Evolutionary conservation across 2,888 invertebrate genomes (phyloP).

Genomic region (Leptinotarsa juncta): DNA sequence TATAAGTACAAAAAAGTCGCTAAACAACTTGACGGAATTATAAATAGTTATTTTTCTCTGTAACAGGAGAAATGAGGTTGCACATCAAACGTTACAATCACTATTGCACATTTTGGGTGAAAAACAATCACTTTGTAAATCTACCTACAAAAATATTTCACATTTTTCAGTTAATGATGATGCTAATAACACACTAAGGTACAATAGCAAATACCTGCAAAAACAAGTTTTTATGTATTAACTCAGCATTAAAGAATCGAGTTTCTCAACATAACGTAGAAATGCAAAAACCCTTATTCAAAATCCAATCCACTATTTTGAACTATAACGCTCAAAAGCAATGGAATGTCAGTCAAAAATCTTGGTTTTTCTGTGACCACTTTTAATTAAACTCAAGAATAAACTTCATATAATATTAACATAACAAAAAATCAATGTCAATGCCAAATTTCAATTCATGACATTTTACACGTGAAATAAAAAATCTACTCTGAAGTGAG

Average conservation of each 20-base stretch:
- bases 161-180: background rate
- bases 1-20: too few relatives aligned
- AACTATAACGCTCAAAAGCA: background rate
- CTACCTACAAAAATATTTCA: conserved; percentile 12
- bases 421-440: background rate
- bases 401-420: background rate
- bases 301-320: background rate
- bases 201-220: too few relatives aligned
- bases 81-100: background rate
- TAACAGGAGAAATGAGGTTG: too few relatives aligned
- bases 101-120: background rate
- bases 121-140: background rate
- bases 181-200: background rate
- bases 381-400: background rate
- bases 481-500: conserved; percentile 15
- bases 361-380: too few relatives aligned
- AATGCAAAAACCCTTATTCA: background rate
- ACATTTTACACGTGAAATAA: conserved; percentile 1
- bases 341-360: background rate
- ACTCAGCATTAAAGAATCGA: too few relatives aligned
- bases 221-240: too few relatives aligned
- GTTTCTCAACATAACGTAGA: too few relatives aligned
- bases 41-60: too few relatives aligned
- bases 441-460: background rate
- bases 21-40: too few relatives aligned